A percentile compares a stretch with the other conserved stretches of the same genome.
Evolutionary conservation across 2,113 vertebrate species (phyloP).

Genomic region (Gasterosteus nipponicus): DNA sequence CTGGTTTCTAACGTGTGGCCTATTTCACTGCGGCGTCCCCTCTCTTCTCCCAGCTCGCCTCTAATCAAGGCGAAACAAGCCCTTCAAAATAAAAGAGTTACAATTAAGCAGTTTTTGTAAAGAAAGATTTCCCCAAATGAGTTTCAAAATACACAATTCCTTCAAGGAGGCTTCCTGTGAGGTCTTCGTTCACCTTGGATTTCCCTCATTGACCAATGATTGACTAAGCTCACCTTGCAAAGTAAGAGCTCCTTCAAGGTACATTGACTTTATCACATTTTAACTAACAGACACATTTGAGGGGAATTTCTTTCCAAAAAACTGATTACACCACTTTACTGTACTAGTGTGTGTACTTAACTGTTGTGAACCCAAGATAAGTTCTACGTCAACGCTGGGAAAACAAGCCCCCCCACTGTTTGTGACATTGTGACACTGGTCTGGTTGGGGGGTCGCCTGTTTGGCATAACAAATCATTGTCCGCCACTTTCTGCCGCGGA

Average conservation of each 20-base stretch:
- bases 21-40: too few species aligned
- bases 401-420: constrained; percentile 42
- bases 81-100: neutral
- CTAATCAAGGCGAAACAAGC: neutral
- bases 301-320: too few species aligned
- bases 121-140: neutral
- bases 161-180: neutral
- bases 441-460: constrained; percentile 15
- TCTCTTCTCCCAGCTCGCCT: neutral
- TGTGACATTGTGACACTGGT: constrained; percentile 33
- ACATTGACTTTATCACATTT: neutral
- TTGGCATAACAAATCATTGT: constrained; percentile 34
- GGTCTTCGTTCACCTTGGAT: constrained; percentile 42
- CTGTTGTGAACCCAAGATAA: constrained; percentile 51
- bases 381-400: constrained; percentile 34
- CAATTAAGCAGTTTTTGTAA: neutral
- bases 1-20: neutral
- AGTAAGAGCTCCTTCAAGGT: neutral
- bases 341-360: constrained; percentile 50
- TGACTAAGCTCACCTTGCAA: neutral
- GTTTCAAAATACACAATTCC: neutral
- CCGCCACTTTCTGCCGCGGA: constrained; percentile 19
- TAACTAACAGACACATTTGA: neutral
- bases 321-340: neutral
- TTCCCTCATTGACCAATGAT: constrained; percentile 1